Percentiles rank a stretch among this genome's conserved stretches.
Conservation (phyloP, 2,797 vertebrate species). For the Phataginus tetradactyla region DNA sequence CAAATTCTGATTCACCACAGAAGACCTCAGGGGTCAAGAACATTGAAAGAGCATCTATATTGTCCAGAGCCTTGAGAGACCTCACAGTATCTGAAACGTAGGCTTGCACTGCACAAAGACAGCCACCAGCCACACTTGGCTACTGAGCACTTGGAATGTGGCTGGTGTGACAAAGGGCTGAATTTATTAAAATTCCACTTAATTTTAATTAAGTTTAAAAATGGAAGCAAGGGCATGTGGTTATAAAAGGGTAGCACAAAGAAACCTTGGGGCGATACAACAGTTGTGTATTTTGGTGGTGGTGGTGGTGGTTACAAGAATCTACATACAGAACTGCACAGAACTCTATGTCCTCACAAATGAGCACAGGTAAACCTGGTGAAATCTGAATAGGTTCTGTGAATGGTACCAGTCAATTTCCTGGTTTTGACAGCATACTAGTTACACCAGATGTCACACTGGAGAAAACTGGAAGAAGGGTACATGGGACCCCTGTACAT, state of each 20-base stretch:
- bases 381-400: background rate
- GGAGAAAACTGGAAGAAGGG: background rate
- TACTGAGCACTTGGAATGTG: background rate
- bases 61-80: background rate
- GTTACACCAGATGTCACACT: background rate
- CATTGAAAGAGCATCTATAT: background rate
- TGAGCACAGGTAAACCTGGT: background rate
- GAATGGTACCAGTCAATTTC: background rate
- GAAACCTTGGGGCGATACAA: background rate
- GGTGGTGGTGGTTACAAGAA: background rate
- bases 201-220: background rate
- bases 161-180: background rate
- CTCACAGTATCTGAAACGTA: background rate
- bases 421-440: background rate
- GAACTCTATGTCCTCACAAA: background rate
- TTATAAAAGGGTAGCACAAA: background rate
- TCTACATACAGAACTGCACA: background rate
- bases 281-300: background rate
- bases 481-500: background rate
- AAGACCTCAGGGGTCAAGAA: background rate
- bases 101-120: background rate
- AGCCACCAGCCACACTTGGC: background rate
- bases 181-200: background rate
- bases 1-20: background rate
- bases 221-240: background rate